phyloP scores from a whole-genome alignment of 2,797 vertebrate species.

The Tapirus indicus region DNA sequence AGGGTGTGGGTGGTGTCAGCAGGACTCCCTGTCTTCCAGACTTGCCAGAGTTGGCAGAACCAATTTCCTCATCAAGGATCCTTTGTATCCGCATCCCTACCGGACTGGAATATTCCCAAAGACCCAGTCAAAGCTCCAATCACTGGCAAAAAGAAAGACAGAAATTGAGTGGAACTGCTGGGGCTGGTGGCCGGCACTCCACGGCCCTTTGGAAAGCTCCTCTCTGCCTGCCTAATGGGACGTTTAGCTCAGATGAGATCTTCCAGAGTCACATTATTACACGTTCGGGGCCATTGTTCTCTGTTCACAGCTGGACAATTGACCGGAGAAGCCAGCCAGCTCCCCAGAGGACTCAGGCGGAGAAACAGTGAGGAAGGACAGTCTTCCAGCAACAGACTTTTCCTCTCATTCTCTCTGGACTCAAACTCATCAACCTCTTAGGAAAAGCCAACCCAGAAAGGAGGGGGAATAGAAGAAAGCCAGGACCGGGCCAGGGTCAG shows the following conservation, averaged over 20 bases:
- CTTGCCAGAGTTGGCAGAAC: neutral
- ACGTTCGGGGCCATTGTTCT: conserved; percentile 5
- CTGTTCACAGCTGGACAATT: conserved; percentile 49
- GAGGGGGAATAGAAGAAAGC: neutral
- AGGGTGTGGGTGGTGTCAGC: neutral
- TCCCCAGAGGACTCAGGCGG: neutral
- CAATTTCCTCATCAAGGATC: neutral
- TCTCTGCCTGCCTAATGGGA: neutral
- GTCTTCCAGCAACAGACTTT: neutral
- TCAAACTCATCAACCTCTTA: neutral
- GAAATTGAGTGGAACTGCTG: rapidly evolving
- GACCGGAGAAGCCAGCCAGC: neutral
- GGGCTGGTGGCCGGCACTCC: neutral
- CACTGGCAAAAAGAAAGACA: neutral
- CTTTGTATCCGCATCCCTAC: neutral
- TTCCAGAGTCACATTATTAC: rapidly evolving
- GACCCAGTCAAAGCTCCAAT: neutral
- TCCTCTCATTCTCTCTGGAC: neutral
- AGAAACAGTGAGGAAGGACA: neutral
- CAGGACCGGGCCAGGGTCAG: rapidly evolving
- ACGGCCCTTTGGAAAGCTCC: neutral
- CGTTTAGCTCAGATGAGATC: neutral
- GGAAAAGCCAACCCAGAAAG: neutral
- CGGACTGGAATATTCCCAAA: neutral
- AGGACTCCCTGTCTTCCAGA: neutral